A percentile compares a stretch with the other conserved stretches of the same genome.
Conservation (phyloP, 2,113 vertebrate genomes). For the Etheostoma spectabile region DNA sequence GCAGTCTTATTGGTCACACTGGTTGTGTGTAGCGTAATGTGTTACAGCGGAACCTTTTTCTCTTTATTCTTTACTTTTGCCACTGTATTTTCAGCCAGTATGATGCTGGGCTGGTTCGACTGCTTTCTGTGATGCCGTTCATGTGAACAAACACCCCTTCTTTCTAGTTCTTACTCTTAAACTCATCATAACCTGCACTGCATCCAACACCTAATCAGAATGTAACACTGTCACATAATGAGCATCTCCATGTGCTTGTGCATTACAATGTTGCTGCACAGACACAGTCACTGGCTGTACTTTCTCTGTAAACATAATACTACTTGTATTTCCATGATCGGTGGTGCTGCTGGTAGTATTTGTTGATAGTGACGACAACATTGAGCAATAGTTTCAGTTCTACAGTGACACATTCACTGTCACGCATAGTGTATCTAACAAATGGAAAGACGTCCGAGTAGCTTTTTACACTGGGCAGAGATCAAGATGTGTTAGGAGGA, state of each 20-base stretch:
- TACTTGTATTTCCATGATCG: background rate
- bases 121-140: background rate
- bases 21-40: too few species aligned
- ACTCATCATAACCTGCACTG: background rate
- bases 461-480: background rate
- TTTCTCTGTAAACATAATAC: background rate
- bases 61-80: background rate
- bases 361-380: too few species aligned
- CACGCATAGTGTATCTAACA: background rate
- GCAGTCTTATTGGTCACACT: background rate
- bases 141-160: background rate
- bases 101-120: background rate
- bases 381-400: background rate
- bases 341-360: background rate
- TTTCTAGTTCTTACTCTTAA: background rate
- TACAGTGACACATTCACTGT: background rate
- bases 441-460: background rate
- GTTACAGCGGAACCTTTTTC: too few species aligned
- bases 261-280: too few species aligned
- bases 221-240: background rate
- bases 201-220: background rate
- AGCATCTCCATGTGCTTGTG: background rate
- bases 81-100: background rate
- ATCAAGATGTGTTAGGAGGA: background rate
- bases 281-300: background rate